Percentiles rank a stretch among this genome's conserved stretches.
These are phyloP conservation scores for Drosophila yakuba DNA, from an alignment of 1,140 invertebrate genomes.

Conservation along the genomic window DNA sequence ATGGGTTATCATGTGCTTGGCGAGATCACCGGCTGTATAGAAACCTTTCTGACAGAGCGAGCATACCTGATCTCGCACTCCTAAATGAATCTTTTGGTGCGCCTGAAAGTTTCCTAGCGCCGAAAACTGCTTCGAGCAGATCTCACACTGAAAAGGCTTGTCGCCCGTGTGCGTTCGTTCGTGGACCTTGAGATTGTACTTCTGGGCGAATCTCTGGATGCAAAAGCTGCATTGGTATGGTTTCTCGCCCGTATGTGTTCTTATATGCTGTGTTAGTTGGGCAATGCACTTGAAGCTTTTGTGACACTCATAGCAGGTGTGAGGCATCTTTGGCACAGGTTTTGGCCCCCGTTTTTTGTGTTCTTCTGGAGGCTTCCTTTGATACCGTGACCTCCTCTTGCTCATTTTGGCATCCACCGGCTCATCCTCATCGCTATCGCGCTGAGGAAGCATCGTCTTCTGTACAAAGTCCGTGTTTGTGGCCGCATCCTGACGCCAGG, in stretches of 20 bases:
- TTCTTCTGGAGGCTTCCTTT: conserved; percentile 86
- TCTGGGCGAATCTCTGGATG: conserved; percentile 91
- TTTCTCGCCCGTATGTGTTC: conserved; percentile 88
- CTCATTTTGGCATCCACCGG: conserved; percentile 39
- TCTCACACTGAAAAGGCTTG: conserved; percentile 92
- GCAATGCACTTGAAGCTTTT: conserved; percentile 87
- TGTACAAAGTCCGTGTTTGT: conserved; percentile 75
- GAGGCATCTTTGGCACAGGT: conserved; percentile 86
- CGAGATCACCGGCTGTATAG: conserved; percentile 89
- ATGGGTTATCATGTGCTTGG: conserved; percentile 90
- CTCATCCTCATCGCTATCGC: conserved; percentile 66
- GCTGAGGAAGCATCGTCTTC: conserved; percentile 23
- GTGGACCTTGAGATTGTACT: conserved; percentile 95
- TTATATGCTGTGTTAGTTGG: conserved; percentile 87
- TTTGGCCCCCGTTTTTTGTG: conserved; percentile 87
- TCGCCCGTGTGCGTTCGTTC: conserved; percentile 92
- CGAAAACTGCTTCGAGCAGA: conserved; percentile 88
- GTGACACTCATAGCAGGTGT: conserved; percentile 86
- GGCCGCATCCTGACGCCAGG: conserved; percentile 74
- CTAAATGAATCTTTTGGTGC: conserved; percentile 87
- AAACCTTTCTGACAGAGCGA: conserved; percentile 90
- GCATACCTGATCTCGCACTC: conserved; percentile 88
- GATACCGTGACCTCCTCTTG: conserved; percentile 85
- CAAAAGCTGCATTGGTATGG: conserved; percentile 91
- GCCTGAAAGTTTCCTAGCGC: conserved; percentile 87